phyloP scores from a whole-genome alignment of 1,140 invertebrate species.

The Bombus fervidus region DNA sequence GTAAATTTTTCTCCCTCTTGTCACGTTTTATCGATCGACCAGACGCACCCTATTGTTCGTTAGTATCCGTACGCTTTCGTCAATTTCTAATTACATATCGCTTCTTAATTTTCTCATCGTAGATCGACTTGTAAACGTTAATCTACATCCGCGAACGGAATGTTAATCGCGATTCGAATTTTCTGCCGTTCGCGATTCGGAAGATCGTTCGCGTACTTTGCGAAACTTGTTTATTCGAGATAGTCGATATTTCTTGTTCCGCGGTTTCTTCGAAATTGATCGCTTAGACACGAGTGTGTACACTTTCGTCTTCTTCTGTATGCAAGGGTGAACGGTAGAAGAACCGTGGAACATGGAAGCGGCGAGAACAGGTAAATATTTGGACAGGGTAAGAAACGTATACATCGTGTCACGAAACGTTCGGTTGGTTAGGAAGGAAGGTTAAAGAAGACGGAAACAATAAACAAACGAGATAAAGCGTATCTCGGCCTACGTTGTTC shows the following conservation, averaged over 20 bases:
- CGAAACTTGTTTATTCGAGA: background rate
- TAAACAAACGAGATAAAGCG: background rate
- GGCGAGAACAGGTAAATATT: background rate
- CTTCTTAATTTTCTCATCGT: no score
- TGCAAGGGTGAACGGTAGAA: background rate
- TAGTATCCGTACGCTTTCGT: no score
- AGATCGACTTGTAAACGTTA: no score
- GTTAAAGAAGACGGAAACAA: background rate
- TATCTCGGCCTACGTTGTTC: background rate
- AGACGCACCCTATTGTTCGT: background rate
- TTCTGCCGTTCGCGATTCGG: no score
- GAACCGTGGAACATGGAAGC: background rate
- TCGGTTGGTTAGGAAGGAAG: background rate
- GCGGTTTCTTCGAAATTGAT: background rate
- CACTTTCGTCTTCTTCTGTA: background rate
- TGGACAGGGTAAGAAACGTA: background rate
- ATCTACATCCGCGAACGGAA: no score
- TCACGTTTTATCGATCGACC: background rate
- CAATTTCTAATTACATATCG: no score
- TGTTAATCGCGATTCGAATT: no score
- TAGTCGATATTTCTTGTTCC: background rate
- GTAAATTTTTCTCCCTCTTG: background rate
- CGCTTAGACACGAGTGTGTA: background rate
- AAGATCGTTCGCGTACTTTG: no score
- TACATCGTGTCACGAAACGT: background rate